Percentiles rank a stretch among this genome's conserved stretches.
Conservation (phyloP, 2,797 vertebrate species). For the Lagodon rhomboides region DNA sequence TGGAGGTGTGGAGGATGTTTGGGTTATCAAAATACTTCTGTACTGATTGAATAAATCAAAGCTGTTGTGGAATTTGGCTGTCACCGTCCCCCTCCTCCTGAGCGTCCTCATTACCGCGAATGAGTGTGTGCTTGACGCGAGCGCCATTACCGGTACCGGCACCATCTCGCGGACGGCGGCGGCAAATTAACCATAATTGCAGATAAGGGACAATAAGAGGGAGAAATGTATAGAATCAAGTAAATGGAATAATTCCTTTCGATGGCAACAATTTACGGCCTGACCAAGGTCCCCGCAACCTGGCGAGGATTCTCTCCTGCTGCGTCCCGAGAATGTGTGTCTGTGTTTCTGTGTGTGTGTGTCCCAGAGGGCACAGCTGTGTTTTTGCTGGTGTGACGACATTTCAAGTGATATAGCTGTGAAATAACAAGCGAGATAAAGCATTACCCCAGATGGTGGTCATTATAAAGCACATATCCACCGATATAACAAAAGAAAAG, state of each 20-base stretch:
- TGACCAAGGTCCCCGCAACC: conserved; percentile 40
- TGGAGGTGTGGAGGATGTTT: conserved; percentile 36
- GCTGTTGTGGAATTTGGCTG: conserved; percentile 72
- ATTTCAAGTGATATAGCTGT: conserved; percentile 49
- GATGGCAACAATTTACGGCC: conserved; percentile 61
- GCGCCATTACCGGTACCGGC: conserved; percentile 52
- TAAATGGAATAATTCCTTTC: conserved; percentile 74
- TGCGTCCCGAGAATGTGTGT: conserved; percentile 39
- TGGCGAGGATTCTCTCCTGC: conserved; percentile 44
- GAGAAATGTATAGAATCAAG: conserved; percentile 74
- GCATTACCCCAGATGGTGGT: conserved; percentile 55
- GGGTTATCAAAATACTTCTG: conserved; percentile 70
- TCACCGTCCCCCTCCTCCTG: conserved; percentile 63
- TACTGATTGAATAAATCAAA: conserved; percentile 83
- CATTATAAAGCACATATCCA: conserved; percentile 54
- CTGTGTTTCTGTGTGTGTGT: conserved; percentile 10
- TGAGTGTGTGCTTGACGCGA: conserved; percentile 31
- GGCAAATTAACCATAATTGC: conserved; percentile 78
- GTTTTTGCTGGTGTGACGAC: conserved; percentile 59
- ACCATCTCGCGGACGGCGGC: conserved; percentile 54
- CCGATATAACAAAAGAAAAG: conserved; percentile 16
- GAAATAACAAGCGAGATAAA: conserved; percentile 67
- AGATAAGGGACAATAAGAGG: conserved; percentile 67
- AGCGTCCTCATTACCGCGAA: conserved; percentile 48
- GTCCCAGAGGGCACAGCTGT: conserved; percentile 60